Percentiles rank a stretch among this genome's conserved stretches.
Conservation (phyloP, 2,797 vertebrate species). For the Dicrostonyx torquatus region DNA sequence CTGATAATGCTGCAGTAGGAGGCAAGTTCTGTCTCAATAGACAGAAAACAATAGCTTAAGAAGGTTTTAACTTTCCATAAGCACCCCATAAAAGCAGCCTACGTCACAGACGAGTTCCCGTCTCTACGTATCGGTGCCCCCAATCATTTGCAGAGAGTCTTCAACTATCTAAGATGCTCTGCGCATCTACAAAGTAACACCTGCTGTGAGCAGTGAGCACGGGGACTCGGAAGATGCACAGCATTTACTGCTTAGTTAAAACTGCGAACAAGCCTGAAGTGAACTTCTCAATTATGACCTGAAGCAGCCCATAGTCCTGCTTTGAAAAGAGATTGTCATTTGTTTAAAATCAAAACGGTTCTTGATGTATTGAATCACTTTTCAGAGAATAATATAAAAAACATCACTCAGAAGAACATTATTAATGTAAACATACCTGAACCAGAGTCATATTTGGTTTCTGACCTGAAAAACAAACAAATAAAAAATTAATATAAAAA, state of each 20-base stretch:
- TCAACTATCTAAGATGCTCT: slow-evolving; percentile 79
- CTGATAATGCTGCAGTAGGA: slow-evolving; percentile 27
- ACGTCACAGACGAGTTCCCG: slow-evolving; percentile 47
- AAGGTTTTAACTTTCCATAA: slow-evolving; percentile 72
- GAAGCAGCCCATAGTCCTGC: slow-evolving; percentile 73
- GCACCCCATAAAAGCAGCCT: slow-evolving; percentile 60
- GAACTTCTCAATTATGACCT: slow-evolving; percentile 78
- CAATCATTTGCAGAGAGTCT: slow-evolving; percentile 81
- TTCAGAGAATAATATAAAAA: slow-evolving; percentile 84
- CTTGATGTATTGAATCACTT: slow-evolving; percentile 85
- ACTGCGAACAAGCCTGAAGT: slow-evolving; percentile 71
- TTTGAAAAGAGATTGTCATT: slow-evolving; percentile 83
- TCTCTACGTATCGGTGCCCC: slow-evolving; percentile 74
- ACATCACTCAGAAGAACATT: slow-evolving; percentile 83
- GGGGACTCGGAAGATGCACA: slow-evolving; percentile 53
- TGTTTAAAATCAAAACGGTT: slow-evolving; percentile 86
- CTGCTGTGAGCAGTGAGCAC: slow-evolving; percentile 65
- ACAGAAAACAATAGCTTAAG: slow-evolving; percentile 74
- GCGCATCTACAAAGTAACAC: slow-evolving; percentile 78
- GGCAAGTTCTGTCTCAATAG: slow-evolving; percentile 69
- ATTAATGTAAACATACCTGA: slow-evolving; percentile 93
- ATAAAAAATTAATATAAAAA: slow-evolving; percentile 75
- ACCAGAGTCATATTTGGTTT: slow-evolving; percentile 96
- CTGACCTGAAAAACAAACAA: slow-evolving; percentile 91
- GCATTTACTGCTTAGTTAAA: slow-evolving; percentile 75